phyloP scores from a whole-genome alignment of 2,113 vertebrate genomes.

The Eudorcas thomsonii region DNA sequence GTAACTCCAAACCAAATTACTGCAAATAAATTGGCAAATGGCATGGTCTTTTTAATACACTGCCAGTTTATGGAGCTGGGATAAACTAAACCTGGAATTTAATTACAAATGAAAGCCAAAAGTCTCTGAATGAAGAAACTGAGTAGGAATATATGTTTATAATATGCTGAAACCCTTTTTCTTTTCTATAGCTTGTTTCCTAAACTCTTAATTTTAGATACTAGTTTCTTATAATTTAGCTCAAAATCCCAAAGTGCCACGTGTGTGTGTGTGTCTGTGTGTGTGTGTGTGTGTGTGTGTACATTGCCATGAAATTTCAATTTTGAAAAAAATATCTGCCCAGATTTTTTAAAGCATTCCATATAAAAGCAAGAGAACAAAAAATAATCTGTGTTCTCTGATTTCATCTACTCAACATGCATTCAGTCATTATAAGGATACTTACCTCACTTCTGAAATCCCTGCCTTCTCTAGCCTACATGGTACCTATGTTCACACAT shows the following conservation, averaged over 20 bases:
- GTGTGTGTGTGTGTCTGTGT: background rate
- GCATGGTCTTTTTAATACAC: background rate
- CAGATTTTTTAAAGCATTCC: background rate
- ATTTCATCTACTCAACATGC: background rate
- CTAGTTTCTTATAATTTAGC: background rate
- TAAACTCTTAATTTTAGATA: background rate
- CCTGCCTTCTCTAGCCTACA: background rate
- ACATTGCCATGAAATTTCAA: background rate
- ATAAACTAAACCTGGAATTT: constrained; percentile 41
- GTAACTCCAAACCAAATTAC: background rate
- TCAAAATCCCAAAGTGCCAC: background rate
- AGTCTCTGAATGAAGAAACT: background rate
- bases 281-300: background rate
- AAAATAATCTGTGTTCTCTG: background rate
- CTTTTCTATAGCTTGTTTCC: background rate
- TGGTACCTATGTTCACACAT: background rate
- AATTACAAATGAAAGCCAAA: constrained; percentile 40
- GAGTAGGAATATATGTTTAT: background rate
- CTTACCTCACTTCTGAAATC: background rate
- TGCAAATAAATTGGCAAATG: constrained; percentile 32
- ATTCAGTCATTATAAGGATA: background rate
- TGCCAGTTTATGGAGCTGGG: background rate
- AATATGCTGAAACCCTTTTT: background rate
- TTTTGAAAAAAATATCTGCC: background rate
- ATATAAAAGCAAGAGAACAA: background rate